Evolutionary conservation across 2,797 vertebrate species (phyloP).

Genomic region (Argentina silus): DNA sequence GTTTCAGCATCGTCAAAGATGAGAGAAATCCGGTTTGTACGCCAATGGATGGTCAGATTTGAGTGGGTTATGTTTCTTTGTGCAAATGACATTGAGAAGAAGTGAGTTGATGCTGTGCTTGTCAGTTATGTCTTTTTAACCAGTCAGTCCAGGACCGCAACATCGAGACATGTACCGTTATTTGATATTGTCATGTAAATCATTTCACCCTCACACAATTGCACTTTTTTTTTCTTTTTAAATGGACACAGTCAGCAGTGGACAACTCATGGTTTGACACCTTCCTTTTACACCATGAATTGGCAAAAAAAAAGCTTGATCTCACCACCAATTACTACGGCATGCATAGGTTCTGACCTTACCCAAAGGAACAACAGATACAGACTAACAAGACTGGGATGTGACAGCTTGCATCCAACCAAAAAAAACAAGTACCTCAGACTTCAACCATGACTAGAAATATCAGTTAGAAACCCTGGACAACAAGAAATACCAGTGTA

Average conservation of each 20-base stretch:
- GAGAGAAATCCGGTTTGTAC: too few relatives aligned
- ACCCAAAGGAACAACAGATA: conserved; percentile 65
- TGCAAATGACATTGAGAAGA: too few relatives aligned
- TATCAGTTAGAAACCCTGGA: neutral
- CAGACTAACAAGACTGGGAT: conserved; percentile 62
- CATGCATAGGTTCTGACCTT: conserved; percentile 72
- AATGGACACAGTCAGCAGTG: conserved; percentile 69
- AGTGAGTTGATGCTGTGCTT: neutral
- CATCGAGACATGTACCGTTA: conserved; percentile 49
- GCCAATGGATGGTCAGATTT: too few relatives aligned
- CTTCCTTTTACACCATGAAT: conserved; percentile 60
- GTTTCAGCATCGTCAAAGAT: too few relatives aligned
- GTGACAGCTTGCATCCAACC: conserved; percentile 47
- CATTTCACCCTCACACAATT: conserved; percentile 73
- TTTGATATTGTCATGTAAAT: conserved; percentile 72
- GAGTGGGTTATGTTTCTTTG: too few relatives aligned
- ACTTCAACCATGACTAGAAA: conserved; percentile 23
- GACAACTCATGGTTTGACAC: conserved; percentile 67
- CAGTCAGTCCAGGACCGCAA: conserved; percentile 40
- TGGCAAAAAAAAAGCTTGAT: conserved; percentile 65
- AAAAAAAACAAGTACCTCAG: conserved; percentile 26
- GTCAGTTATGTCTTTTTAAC: neutral
- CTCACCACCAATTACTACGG: conserved; percentile 73
- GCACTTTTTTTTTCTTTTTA: conserved; percentile 65
- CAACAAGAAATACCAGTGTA: neutral